Conservation (phyloP, 2,113 vertebrate genomes). For the Ameiurus melas region DNA sequence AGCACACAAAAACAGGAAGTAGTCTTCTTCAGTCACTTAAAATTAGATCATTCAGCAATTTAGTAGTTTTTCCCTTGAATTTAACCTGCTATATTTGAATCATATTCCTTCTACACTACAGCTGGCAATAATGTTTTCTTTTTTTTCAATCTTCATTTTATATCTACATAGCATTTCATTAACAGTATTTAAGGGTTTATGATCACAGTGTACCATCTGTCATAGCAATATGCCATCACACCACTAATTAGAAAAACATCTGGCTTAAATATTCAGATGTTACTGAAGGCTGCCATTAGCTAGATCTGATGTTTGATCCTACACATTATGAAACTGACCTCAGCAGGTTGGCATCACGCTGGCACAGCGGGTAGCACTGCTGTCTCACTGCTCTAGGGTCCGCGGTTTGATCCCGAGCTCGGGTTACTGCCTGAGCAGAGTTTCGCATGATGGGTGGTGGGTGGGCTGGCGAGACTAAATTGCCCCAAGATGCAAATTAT, state of each 20-base stretch:
- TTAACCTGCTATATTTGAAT: neutral
- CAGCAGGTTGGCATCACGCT: neutral
- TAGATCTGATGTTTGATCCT: constrained; percentile 4
- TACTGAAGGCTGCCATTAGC: neutral
- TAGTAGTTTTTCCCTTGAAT: neutral
- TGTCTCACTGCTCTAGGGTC: neutral
- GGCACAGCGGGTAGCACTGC: neutral
- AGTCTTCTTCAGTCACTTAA: neutral
- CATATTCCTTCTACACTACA: neutral
- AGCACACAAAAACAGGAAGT: neutral
- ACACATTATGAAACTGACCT: neutral
- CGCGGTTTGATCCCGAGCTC: neutral
- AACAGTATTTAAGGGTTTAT: neutral
- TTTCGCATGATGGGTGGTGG: neutral
- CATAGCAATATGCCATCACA: neutral
- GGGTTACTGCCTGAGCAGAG: neutral
- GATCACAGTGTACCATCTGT: neutral
- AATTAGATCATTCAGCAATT: neutral
- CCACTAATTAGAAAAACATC: constrained; percentile 2
- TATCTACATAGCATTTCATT: neutral
- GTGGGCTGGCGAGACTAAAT: neutral
- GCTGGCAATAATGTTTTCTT: neutral
- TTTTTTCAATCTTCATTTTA: neutral
- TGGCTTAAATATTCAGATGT: neutral
- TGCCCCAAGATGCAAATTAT: neutral